A percentile compares a stretch with the other conserved stretches of the same genome.
phyloP scores from a whole-genome alignment of 2,113 vertebrate genomes.

The Tyto alba region DNA sequence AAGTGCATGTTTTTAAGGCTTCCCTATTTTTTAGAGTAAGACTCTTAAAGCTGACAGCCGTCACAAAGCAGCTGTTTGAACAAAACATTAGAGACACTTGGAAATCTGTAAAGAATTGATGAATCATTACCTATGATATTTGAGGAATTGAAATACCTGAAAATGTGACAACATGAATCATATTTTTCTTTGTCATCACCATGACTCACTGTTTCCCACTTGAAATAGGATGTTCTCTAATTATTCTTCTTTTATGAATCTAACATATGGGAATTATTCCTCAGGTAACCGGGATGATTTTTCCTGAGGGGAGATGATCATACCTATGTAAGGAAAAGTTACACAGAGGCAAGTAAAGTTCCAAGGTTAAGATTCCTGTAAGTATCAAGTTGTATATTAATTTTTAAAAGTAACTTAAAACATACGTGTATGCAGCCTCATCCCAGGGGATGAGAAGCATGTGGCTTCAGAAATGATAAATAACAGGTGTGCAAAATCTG shows the following conservation, averaged over 20 bases:
- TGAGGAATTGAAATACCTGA: slow-evolving; percentile 23
- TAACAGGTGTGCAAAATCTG: slow-evolving; percentile 1
- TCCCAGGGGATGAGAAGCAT: not conserved
- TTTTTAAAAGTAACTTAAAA: not conserved
- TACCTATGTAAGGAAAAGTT: not conserved
- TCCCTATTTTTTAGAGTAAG: not conserved
- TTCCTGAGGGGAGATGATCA: not conserved
- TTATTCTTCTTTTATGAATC: not conserved
- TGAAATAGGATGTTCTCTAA: not conserved
- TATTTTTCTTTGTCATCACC: slow-evolving; percentile 29
- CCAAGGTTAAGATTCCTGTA: not conserved
- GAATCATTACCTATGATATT: not conserved
- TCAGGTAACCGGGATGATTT: not conserved
- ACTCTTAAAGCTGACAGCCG: not conserved
- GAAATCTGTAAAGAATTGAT: not conserved
- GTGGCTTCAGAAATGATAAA: not conserved
- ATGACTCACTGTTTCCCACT: slow-evolving; percentile 4
- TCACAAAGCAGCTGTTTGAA: slow-evolving; percentile 7
- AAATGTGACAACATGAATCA: slow-evolving; percentile 41
- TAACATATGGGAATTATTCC: not conserved
- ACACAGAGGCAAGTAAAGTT: not conserved
- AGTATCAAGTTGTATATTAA: not conserved
- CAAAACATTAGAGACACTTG: not conserved
- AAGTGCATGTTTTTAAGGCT: not conserved
- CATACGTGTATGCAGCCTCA: not conserved